Percentiles rank a stretch among this genome's conserved stretches.
Conservation (phyloP, 2,797 vertebrate species). For the Glyptemys insculpta region DNA sequence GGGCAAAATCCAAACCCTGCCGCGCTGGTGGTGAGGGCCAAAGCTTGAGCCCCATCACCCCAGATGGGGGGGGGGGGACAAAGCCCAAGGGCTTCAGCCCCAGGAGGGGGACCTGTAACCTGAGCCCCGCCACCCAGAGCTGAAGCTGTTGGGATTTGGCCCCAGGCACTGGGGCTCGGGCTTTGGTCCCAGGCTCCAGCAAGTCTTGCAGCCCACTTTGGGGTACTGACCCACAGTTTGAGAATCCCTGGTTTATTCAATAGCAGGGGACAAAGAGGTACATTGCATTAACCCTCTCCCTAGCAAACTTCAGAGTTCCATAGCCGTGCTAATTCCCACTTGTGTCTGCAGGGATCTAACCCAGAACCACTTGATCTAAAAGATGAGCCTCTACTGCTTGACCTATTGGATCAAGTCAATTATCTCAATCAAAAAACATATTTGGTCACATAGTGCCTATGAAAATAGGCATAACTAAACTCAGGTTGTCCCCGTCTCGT, state of each 20-base stretch:
- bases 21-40: no score
- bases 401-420: not conserved
- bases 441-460: not conserved
- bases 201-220: no score
- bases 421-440: not conserved
- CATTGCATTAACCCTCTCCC: not conserved
- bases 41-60: no score
- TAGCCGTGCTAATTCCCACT: not conserved
- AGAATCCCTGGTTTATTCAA: not conserved
- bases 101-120: no score
- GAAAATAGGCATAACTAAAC: not conserved
- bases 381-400: not conserved
- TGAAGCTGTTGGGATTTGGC: no score
- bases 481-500: not conserved
- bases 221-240: no score
- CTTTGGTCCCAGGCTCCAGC: no score
- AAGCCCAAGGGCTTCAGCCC: no score
- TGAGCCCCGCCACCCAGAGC: no score
- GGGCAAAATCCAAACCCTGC: no score
- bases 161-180: no score
- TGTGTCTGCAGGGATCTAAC: not conserved
- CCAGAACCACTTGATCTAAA: not conserved
- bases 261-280: not conserved
- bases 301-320: not conserved
- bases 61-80: no score